These are phyloP conservation scores for Ceratitis capitata DNA, from an alignment of 1,140 invertebrate species.

Conservation along the genomic window DNA sequence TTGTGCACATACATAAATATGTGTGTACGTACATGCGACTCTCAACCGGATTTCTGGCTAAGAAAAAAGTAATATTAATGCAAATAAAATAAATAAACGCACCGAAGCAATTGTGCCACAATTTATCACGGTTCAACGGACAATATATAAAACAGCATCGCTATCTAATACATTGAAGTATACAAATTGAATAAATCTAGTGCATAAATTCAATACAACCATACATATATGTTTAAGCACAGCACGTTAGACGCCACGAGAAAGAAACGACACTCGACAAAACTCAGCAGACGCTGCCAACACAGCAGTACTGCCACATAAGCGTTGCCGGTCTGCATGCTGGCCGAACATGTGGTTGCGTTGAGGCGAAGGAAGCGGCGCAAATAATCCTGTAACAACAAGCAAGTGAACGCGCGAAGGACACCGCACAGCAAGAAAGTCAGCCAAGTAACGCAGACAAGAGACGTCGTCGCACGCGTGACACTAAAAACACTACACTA, in stretches of 20 bases:
- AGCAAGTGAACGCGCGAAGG: neutral
- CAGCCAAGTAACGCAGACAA: neutral
- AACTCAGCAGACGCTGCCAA: neutral
- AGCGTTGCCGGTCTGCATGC: neutral
- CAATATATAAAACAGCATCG: neutral
- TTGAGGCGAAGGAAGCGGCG: constrained; percentile 3
- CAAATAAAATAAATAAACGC: neutral
- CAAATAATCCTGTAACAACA: constrained; percentile 12
- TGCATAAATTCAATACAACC: neutral
- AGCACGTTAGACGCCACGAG: neutral
- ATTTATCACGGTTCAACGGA: neutral
- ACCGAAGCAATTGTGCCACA: neutral
- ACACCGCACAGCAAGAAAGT: neutral
- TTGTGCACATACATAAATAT: neutral
- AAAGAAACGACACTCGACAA: neutral
- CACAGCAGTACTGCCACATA: too few relatives aligned
- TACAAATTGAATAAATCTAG: neutral
- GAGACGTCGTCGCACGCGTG: neutral
- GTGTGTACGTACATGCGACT: neutral
- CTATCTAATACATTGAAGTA: neutral
- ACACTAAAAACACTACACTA: neutral
- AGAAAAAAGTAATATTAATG: too few relatives aligned
- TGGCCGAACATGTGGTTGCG: neutral
- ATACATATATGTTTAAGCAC: neutral
- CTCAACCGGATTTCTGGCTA: neutral